Conservation (phyloP, 1,140 invertebrate genomes). For the Ostrea denselamellosa region DNA sequence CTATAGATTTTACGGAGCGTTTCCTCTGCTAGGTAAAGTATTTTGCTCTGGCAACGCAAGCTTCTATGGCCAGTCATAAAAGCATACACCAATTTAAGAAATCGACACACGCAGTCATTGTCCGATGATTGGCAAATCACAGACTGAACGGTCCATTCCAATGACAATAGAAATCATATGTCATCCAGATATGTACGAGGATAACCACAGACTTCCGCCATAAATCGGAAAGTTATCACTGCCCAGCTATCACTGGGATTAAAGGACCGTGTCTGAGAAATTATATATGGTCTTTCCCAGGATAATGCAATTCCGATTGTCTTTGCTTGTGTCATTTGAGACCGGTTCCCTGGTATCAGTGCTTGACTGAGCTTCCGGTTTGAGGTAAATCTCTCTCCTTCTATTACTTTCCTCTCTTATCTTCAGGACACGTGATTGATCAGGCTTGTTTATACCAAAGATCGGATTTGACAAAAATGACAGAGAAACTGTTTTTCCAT, state of each 20-base stretch:
- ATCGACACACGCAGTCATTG: constrained; percentile 6
- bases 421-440: constrained; percentile 31
- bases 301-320: constrained; percentile 39
- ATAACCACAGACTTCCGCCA: constrained; percentile 28
- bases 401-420: constrained; percentile 28
- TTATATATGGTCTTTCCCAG: constrained; percentile 38
- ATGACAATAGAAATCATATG: constrained; percentile 37
- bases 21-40: not conserved
- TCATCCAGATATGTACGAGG: constrained; percentile 18
- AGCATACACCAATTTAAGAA: constrained; percentile 1
- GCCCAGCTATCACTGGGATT: constrained; percentile 18
- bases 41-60: not conserved
- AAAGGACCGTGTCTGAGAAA: constrained; percentile 29
- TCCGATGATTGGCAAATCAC: not conserved
- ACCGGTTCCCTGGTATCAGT: constrained; percentile 31
- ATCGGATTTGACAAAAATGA: constrained; percentile 38
- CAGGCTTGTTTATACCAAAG: constrained; percentile 12
- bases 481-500: constrained; percentile 19
- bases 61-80: not conserved
- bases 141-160: not conserved
- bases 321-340: constrained; percentile 39
- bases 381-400: constrained; percentile 35
- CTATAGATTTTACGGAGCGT: not conserved
- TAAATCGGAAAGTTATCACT: constrained; percentile 31
- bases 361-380: constrained; percentile 19